These are phyloP conservation scores for Zosterops hypoxanthus DNA, from an alignment of 2,113 vertebrate genomes.

Conservation along the genomic window DNA sequence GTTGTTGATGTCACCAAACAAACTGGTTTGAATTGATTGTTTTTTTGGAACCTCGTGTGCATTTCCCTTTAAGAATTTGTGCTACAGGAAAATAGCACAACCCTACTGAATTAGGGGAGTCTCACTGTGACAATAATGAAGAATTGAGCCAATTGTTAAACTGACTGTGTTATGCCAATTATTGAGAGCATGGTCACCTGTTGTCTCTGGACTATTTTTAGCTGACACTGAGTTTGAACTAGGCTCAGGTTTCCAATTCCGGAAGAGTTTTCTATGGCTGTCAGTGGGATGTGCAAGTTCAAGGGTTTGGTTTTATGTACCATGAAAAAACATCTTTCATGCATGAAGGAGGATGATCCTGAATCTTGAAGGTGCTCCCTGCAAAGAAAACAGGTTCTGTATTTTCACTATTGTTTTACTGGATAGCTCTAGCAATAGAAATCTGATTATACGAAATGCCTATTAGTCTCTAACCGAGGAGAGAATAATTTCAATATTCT, in stretches of 20 bases:
- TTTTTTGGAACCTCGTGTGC: not conserved
- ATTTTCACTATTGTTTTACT: not conserved
- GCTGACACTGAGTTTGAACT: conserved; percentile 27
- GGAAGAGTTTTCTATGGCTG: not conserved
- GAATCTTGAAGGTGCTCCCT: not conserved
- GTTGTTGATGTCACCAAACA: not conserved
- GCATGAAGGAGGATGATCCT: not conserved
- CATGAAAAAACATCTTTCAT: not conserved
- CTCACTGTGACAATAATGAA: not conserved
- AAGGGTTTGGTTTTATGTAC: not conserved
- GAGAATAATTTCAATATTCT: not conserved
- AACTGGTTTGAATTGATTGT: not conserved
- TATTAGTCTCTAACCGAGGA: not conserved
- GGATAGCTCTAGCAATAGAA: not conserved
- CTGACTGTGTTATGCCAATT: not conserved
- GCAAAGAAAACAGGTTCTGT: not conserved
- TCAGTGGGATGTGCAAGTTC: not conserved
- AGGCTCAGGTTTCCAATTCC: not conserved
- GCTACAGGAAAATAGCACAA: not conserved
- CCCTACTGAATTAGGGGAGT: not conserved
- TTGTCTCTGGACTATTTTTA: conserved; percentile 2
- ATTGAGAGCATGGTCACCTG: not conserved
- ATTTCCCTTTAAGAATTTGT: not conserved
- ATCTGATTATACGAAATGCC: not conserved
- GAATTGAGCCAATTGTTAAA: conserved; percentile 13